Base-by-base conservation (phyloP, 2,888 invertebrate genomes). In the Orthosia gothica region DNA sequence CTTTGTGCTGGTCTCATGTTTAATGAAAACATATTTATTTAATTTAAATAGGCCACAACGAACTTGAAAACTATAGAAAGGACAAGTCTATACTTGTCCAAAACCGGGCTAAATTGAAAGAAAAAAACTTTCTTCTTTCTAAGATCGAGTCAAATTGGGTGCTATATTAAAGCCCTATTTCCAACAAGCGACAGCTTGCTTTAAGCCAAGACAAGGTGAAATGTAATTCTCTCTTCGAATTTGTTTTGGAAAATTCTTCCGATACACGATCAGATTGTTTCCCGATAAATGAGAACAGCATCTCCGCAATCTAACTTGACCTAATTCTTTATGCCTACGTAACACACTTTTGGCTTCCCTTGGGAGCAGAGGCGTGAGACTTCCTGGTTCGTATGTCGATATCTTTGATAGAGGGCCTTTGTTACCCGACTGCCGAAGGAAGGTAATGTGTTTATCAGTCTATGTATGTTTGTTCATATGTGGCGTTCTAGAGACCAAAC, bases 241-340 rank as follows among this genome's bases (percentile, higher is more conserved):
- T 18, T 40, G 4, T 59, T 64, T 32, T 52, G n/a, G 3, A 5
- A 52, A 23, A 59, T 15, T 49, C 50, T 11, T 18, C 12, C 7
- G 9, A 3, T 40, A 18, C 5, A 47, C 16, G n/a, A 52, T 66
- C 47, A 54, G 16, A 75, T 55, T 75, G 67, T 67, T 68, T 54
- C 15, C 57, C 52, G 26, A 77, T 70, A 70, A 54, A 76, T 50
- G 49, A 52, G 47, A 23, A 49, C 7, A 58, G 47, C 52, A 58
- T 58, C 12, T 67, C n/a, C 50, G 45, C 59, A 54, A 59, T 76
- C 47, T 64, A 15, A 55, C 54, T 77, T 77, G 76, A 77, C 76
- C 76, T 55, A 77, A 65, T 76, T 76, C 63, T 76, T 70, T 65
- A 70, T 61, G 20, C 64, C 64, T 45, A 45, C 45, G 54, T 66